Evolutionary conservation across 2,797 vertebrate species (phyloP), one percentile per base, ranked within the genome.

Genomic region (Zenarchopterus dispar): DNA sequence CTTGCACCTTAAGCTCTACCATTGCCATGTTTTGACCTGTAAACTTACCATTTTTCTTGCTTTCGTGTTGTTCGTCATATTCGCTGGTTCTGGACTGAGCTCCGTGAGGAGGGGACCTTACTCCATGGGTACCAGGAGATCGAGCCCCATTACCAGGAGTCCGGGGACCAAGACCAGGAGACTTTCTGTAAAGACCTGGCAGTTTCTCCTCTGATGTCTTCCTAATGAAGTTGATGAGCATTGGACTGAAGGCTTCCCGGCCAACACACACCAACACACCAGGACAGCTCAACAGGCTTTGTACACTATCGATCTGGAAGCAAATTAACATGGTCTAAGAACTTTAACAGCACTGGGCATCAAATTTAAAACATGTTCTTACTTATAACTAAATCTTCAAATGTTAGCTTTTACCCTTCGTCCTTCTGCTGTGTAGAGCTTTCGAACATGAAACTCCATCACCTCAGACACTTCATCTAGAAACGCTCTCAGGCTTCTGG

Each of bases 381-480:
- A 56, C 8, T 13, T 13, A 2, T 45, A 19, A 51, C 2, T 8
- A 2, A 3, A 18, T 6, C 5, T 41, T 33, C 31, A 55, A 53
- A 28, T 33, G 0, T 21, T 2, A 39, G 5, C n/a, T 10, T 91
- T 91, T 85, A 95, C 97, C 95, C 93, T 96, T 39, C 89, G 93
- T 46, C 97, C 97, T 21, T 95, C 94, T 63, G 80, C 41, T 0
- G 94, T 97, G 88, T 95, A 98, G 22, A 97, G 83, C 67, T 95
- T 96, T 77, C 91, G 94, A 70, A 98, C 94, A 0, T 95, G 93
- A 69, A 95, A 97, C 72, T 88, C 94, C 92, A 99, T 91, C 44
- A 96, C 91, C 24, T 96, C 95, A 0, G 97, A 96, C 26, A 93
- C 95, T 70, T 96, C 94, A 8, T 95, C 94, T 36, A 98, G 88